Conservation (phyloP, 2,888 invertebrate species). For the Pycnomerus fuliginosus region DNA sequence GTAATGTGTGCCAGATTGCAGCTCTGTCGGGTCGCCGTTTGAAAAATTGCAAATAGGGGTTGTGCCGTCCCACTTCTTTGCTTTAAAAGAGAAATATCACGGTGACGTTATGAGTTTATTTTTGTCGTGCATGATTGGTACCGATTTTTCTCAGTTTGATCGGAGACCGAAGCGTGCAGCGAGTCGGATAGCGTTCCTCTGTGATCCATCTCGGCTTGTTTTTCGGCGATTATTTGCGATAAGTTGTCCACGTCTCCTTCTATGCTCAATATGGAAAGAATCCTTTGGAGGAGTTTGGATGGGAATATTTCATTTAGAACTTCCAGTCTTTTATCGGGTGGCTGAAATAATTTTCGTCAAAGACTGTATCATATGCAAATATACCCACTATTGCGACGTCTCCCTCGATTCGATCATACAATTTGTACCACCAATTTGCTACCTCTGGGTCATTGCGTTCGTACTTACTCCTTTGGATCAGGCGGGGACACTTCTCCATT, state of each 20-base stretch:
- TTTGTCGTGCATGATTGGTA: too few species aligned
- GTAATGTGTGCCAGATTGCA: slow-evolving; percentile 47
- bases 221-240: background rate
- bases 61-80: slow-evolving; percentile 28
- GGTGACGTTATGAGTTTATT: too few species aligned
- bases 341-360: slow-evolving; percentile 13
- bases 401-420: slow-evolving; percentile 42
- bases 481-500: slow-evolving; percentile 27
- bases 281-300: slow-evolving; percentile 21
- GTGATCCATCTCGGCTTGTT: too few species aligned
- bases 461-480: slow-evolving; percentile 30
- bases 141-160: too few species aligned
- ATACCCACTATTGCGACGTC: slow-evolving; percentile 40
- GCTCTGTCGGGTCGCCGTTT: slow-evolving; percentile 42
- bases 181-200: too few species aligned
- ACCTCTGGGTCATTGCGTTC: slow-evolving; percentile 34
- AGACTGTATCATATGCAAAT: background rate
- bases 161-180: too few species aligned
- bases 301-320: slow-evolving; percentile 34
- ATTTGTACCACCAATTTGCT: slow-evolving; percentile 41
- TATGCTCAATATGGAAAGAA: slow-evolving; percentile 24
- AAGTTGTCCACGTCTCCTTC: background rate
- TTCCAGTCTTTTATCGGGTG: slow-evolving; percentile 27
- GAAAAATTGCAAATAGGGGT: slow-evolving; percentile 47
- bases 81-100: background rate